phyloP scores from a whole-genome alignment of 2,113 vertebrate species.

The Eublepharis macularius region DNA sequence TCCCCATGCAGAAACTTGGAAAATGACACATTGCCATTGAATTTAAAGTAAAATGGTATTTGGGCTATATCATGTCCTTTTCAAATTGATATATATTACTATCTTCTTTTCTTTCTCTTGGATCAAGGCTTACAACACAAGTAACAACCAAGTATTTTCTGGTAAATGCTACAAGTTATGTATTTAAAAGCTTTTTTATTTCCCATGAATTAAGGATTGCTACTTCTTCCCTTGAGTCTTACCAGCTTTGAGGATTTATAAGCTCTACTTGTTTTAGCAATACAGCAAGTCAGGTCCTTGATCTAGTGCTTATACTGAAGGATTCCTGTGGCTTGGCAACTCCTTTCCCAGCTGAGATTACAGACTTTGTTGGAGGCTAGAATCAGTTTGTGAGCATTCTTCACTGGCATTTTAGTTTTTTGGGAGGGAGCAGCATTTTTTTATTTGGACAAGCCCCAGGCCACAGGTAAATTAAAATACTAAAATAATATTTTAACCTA shows the following conservation, averaged over 20 bases:
- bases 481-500: conserved; percentile 43
- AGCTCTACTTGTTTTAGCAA: conserved; percentile 3
- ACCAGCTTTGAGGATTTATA: conserved; percentile 15
- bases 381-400: not conserved
- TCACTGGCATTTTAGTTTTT: conserved; percentile 39
- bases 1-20: not conserved
- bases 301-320: not conserved
- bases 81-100: not conserved
- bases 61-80: not conserved
- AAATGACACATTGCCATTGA: not conserved
- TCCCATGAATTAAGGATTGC: conserved; percentile 5
- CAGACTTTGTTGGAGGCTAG: not conserved
- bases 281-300: not conserved
- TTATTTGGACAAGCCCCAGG: conserved; percentile 34
- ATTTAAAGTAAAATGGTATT: not conserved
- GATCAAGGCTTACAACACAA: not conserved
- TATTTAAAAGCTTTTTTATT: not conserved
- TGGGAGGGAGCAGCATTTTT: conserved; percentile 27
- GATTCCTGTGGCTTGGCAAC: not conserved
- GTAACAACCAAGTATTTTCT: not conserved
- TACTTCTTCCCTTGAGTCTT: not conserved
- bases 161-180: not conserved
- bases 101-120: not conserved
- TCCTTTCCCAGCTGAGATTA: not conserved
- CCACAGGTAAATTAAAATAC: conserved; percentile 63